Base-by-base conservation (phyloP, 2,113 vertebrate genomes). In the Scomber scombrus region DNA sequence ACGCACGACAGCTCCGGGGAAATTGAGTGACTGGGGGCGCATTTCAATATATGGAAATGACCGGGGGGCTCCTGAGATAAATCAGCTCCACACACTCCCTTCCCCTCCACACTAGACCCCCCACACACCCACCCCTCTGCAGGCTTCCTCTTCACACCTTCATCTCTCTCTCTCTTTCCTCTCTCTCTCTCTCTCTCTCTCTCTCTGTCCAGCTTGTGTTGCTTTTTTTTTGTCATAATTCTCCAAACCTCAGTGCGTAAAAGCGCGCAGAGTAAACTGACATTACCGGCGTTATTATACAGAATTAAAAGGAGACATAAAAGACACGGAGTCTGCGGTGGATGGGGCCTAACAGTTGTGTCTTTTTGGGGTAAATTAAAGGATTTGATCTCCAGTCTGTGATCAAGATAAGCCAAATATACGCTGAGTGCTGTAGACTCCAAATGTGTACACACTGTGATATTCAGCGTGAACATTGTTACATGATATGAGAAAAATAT, bases 11-110 rank as follows among this genome's bases (percentile, higher is more conserved):
- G 92, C 91, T 89, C 75, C 82, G 83, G 91, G 94, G 93, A 94
- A 95, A 95, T 94, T 95, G 95, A 94, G 93, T 94, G 93, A 96
- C 94, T 94, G 95, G 94, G 94, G 95, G 93, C 92, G 94, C 93
- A 93, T 95, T 96, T 95, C 96, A 86, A 95, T 93, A 94, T 96
- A 96, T 95, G 96, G 94, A 95, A 96, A 96, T 96, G 94, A 96
- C 96, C 95, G 78, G 91, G 86, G 95, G 94, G 90, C 93, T 95
- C 89, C 92, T 57, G 92, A 96, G 83, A 95, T 94, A 96, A 95
- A 96, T 95, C 96, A 96, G 92, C 92, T 87, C 94, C 93, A 90
- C 88, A 89, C 93, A 89, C 94, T 90, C 88, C 75, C 85, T 3
- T 26, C 49, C 40, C 23, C 13, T 11, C 13, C 40, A 50, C 56